phyloP scores from a whole-genome alignment of 2,113 vertebrate genomes.

The Leucopsar rothschildi region DNA sequence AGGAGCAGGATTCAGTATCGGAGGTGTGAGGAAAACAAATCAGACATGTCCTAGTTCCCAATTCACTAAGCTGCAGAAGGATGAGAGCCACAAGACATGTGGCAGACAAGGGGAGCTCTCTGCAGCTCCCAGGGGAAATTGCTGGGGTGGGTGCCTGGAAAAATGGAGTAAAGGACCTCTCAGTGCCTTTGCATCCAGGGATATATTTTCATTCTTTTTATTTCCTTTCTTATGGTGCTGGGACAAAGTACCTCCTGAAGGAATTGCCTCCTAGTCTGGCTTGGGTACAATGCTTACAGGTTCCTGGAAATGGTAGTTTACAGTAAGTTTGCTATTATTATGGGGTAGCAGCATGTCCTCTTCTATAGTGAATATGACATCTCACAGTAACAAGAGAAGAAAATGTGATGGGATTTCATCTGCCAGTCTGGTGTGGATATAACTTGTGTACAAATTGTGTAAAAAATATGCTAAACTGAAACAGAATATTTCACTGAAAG shows the following conservation, averaged over 20 bases:
- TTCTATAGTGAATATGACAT: background rate
- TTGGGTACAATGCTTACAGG: background rate
- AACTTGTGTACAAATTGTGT: background rate
- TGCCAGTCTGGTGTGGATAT: background rate
- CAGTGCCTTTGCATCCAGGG: background rate
- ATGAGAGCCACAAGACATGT: background rate
- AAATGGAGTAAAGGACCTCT: background rate
- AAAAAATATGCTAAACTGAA: background rate
- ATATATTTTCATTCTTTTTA: background rate
- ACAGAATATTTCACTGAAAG: background rate
- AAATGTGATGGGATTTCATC: background rate
- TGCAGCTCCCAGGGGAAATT: background rate
- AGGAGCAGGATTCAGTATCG: background rate
- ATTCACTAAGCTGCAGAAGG: background rate
- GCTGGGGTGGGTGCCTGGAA: rapidly evolving
- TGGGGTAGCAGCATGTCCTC: background rate
- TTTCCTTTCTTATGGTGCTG: background rate
- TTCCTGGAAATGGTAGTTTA: background rate
- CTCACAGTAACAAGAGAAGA: background rate
- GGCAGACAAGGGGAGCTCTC: background rate
- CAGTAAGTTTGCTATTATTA: background rate
- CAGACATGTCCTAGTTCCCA: background rate
- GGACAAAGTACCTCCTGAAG: background rate
- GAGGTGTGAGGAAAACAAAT: background rate
- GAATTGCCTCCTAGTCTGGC: background rate